Percentiles rank a stretch among this genome's conserved stretches.
Evolutionary conservation across 2,797 vertebrate species (phyloP).

Genomic region (Helarctos malayanus): DNA sequence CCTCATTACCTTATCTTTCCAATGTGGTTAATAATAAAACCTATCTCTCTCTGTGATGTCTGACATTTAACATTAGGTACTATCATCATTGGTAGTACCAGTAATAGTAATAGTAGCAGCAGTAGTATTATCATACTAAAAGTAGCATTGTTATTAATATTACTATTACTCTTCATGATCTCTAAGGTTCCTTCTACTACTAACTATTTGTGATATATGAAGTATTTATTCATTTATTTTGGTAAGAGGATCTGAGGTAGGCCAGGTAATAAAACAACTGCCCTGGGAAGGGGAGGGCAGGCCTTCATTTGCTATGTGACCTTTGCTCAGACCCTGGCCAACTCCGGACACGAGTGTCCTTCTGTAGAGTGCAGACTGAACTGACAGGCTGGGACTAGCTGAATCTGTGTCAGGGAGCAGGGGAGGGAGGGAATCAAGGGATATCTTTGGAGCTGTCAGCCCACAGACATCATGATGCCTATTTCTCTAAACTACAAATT

Average conservation of each 20-base stretch:
- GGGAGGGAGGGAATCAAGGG: background rate
- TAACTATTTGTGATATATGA: background rate
- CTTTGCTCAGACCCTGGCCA: conserved; percentile 13
- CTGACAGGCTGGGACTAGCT: background rate
- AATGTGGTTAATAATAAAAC: background rate
- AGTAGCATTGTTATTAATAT: background rate
- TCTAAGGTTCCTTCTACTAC: background rate
- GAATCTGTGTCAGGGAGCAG: background rate
- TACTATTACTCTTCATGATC: background rate
- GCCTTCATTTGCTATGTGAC: conserved; percentile 14
- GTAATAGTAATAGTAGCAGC: background rate
- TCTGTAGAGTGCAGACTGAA: background rate
- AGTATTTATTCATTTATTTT: conserved; percentile 7
- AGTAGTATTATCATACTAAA: background rate
- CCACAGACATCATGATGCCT: background rate
- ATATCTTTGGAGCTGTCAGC: background rate
- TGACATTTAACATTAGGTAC: background rate
- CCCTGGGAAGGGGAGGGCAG: background rate
- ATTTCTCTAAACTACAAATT: background rate
- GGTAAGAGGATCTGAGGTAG: background rate
- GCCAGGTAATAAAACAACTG: conserved; percentile 33
- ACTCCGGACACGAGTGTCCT: background rate
- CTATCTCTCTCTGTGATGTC: background rate
- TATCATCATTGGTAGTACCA: background rate
- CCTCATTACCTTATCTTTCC: conserved; percentile 9